phyloP scores from a whole-genome alignment of 1,140 invertebrate species.

The Leptopilina boulardi region DNA sequence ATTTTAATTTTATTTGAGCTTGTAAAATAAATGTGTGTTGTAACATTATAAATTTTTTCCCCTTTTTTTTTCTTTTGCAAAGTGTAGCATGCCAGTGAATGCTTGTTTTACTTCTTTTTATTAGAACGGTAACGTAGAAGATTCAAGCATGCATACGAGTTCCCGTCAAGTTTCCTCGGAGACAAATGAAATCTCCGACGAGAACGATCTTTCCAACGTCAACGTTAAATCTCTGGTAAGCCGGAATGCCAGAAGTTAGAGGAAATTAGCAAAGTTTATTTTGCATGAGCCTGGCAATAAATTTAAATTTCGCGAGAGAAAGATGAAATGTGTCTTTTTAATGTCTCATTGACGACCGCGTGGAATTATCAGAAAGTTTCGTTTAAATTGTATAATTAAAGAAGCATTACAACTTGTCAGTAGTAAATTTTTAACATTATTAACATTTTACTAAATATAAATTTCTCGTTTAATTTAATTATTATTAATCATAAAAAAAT shows the following conservation, averaged over 20 bases:
- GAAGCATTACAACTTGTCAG: no score
- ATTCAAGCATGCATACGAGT: constrained; percentile 68
- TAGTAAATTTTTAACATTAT: no score
- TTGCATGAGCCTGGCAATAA: constrained; percentile 26
- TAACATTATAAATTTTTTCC: no score
- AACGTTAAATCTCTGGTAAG: constrained; percentile 77
- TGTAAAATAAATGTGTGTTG: not conserved
- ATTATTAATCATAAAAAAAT: no score
- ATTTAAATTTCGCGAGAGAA: not conserved
- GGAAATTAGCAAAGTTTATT: constrained; percentile 22
- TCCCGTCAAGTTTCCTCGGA: constrained; percentile 64
- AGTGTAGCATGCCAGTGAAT: constrained; percentile 63
- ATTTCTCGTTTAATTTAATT: no score
- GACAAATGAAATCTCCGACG: constrained; percentile 69
- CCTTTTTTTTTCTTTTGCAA: constrained; percentile 8
- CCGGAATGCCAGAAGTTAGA: constrained; percentile 42
- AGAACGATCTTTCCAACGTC: constrained; percentile 78
- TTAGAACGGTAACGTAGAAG: constrained; percentile 69
- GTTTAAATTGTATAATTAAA: no score
- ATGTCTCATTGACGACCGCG: no score
- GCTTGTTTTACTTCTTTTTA: constrained; percentile 66
- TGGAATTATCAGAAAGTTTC: no score
- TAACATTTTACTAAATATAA: no score
- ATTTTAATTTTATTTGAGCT: not conserved
- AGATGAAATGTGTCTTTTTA: not conserved